Percentiles rank a stretch among this genome's conserved stretches.
These are phyloP conservation scores for Epinephelus fuscoguttatus DNA, from an alignment of 2,113 vertebrate genomes.

Conservation along the genomic window DNA sequence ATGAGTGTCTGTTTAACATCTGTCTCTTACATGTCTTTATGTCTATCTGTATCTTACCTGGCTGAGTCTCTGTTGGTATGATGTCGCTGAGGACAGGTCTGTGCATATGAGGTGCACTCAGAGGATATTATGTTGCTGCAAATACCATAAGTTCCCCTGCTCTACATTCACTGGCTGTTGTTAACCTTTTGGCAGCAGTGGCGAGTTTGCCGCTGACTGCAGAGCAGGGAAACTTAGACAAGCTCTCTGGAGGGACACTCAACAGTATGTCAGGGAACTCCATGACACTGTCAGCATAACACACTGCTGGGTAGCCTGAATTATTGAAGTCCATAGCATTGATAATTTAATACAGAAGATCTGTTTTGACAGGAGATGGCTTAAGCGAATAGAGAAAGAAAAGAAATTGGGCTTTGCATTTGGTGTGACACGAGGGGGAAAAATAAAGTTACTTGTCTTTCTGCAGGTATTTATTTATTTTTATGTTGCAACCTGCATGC, in stretches of 20 bases:
- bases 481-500: not conserved
- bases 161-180: constrained; percentile 42
- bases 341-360: constrained; percentile 64
- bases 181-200: constrained; percentile 54
- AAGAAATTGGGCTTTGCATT: constrained; percentile 16
- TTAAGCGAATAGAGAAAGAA: constrained; percentile 22
- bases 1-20: not conserved
- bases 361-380: constrained; percentile 52
- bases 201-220: constrained; percentile 43
- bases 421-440: not conserved
- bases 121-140: not conserved
- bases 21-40: not conserved
- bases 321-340: constrained; percentile 68
- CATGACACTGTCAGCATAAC: constrained; percentile 56
- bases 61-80: not conserved
- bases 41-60: not conserved
- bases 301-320: constrained; percentile 59
- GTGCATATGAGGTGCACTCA: constrained; percentile 6
- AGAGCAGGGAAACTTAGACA: constrained; percentile 48
- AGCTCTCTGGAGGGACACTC: constrained; percentile 58
- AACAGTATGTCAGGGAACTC: constrained; percentile 52
- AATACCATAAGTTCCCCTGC: constrained; percentile 17
- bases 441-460: constrained; percentile 4
- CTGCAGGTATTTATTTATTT: constrained; percentile 10
- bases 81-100: not conserved